Evolutionary conservation across 2,797 vertebrate species (phyloP).

Genomic region (Pterois miles): DNA sequence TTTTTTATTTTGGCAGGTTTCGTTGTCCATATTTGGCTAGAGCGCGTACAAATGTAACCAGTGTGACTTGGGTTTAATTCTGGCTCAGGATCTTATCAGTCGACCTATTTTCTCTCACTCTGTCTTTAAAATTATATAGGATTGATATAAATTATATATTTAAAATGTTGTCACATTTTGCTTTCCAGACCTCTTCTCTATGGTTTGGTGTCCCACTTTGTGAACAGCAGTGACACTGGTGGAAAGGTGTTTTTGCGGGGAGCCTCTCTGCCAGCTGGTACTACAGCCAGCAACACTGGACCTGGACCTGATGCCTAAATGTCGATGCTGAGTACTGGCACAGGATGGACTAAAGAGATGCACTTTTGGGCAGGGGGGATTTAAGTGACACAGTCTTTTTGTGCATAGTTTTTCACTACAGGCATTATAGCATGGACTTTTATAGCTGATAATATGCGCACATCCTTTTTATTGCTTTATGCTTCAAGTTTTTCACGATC

Average conservation of each 20-base stretch:
- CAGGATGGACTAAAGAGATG: background rate
- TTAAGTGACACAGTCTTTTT: background rate
- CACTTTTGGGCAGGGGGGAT: background rate
- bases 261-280: conserved; percentile 56
- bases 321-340: background rate
- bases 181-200: conserved; percentile 92
- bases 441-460: background rate
- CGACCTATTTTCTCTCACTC: background rate
- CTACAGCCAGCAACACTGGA: conserved; percentile 15
- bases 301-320: conserved; percentile 46
- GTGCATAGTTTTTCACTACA: background rate
- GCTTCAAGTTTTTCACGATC: conserved; percentile 4
- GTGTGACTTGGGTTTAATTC: background rate
- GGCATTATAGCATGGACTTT: background rate
- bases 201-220: conserved; percentile 90
- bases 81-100: background rate
- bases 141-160: background rate
- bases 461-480: background rate
- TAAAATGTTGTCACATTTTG: conserved; percentile 30
- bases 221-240: conserved; percentile 76
- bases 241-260: conserved; percentile 76
- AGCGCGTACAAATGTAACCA: background rate
- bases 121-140: background rate
- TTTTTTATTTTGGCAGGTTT: too few relatives aligned
- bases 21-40: too few relatives aligned